These are phyloP conservation scores for Hypocryptadius cinnamomeus DNA, from an alignment of 2,113 vertebrate species.

Conservation along the genomic window DNA sequence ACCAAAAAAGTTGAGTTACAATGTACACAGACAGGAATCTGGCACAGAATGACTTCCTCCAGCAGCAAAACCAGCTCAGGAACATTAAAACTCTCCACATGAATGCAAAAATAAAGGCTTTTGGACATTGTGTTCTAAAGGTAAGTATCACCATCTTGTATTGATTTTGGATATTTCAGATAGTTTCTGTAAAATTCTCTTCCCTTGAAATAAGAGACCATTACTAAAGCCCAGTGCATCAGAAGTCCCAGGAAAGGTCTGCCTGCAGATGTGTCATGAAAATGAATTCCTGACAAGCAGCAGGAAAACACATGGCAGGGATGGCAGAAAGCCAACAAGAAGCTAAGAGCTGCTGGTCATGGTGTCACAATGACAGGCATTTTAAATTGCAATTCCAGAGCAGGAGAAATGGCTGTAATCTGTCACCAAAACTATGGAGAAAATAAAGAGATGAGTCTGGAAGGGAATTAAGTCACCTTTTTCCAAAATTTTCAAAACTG, in stretches of 20 bases:
- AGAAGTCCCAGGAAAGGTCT: neutral
- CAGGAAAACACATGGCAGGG: neutral
- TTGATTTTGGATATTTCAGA: neutral
- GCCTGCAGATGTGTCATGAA: neutral
- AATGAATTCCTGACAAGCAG: neutral
- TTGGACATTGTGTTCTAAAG: neutral
- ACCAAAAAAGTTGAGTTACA: neutral
- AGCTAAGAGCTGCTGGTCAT: neutral
- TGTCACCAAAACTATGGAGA: neutral
- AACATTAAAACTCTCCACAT: neutral
- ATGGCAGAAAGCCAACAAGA: conserved; percentile 13
- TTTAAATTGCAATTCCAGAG: neutral
- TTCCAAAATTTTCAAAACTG: neutral
- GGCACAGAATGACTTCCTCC: neutral
- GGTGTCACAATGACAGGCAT: neutral
- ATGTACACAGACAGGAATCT: neutral
- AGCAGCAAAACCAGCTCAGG: neutral
- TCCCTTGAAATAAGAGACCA: neutral
- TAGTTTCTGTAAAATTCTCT: neutral
- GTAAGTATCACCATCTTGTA: neutral
- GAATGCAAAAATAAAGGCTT: neutral
- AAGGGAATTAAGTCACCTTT: neutral
- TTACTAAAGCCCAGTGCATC: neutral
- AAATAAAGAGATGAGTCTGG: neutral
- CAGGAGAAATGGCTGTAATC: neutral